Conservation (phyloP, 2,113 vertebrate genomes). For the Nettapus auritus region DNA sequence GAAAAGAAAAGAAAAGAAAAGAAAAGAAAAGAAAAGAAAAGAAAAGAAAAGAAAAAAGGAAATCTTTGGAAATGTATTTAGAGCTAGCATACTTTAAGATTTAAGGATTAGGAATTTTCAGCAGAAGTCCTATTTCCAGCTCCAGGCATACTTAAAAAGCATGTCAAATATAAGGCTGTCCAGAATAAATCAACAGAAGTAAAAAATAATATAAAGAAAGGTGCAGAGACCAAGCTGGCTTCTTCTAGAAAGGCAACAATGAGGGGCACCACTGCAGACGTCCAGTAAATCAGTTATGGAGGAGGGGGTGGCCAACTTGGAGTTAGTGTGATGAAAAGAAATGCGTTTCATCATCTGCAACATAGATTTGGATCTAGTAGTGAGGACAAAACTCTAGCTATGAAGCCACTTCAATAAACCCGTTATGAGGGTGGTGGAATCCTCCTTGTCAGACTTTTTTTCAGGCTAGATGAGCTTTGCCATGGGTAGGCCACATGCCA, state of each 20-base stretch:
- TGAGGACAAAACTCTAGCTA: not conserved
- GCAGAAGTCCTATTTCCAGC: not conserved
- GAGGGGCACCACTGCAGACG: accelerated
- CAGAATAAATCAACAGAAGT: not conserved
- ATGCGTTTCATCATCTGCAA: not conserved
- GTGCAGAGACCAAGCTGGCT: not conserved
- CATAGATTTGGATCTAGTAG: not conserved
- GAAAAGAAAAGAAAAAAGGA: too few species aligned
- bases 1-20: too few species aligned
- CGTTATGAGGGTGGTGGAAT: not conserved
- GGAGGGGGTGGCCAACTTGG: not conserved
- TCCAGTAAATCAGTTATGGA: not conserved
- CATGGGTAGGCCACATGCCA: not conserved
- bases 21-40: too few species aligned
- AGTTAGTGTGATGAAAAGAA: not conserved
- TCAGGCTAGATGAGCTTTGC: not conserved
- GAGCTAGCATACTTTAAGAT: not conserved
- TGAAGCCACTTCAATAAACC: not conserved
- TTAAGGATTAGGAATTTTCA: not conserved
- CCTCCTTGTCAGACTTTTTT: not conserved
- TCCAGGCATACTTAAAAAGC: not conserved
- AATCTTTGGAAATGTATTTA: not conserved
- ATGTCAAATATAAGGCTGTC: not conserved
- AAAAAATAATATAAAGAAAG: not conserved
- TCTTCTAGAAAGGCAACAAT: not conserved